A percentile compares a stretch with the other conserved stretches of the same genome.
Conservation (phyloP, 1,140 invertebrate species). For the Procambarus virginalis region DNA sequence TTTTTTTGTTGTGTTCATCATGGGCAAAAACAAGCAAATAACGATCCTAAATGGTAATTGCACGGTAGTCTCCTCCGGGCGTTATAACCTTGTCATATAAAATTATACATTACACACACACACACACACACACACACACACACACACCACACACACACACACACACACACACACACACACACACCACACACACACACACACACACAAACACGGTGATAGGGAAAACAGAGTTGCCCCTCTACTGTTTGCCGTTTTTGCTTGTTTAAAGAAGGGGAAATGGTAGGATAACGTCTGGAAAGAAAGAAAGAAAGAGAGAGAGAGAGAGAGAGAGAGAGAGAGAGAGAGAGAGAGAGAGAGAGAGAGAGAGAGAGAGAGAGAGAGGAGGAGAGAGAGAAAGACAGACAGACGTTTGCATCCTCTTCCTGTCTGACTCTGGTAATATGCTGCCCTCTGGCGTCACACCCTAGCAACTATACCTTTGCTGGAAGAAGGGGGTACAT, state of each 20-base stretch:
- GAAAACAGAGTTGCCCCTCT: neutral
- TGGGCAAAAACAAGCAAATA: neutral
- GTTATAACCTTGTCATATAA: neutral
- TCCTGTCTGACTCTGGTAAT: too few species aligned
- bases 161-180: neutral
- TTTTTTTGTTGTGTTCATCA: neutral
- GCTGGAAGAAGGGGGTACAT: too few species aligned
- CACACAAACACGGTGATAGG: neutral
- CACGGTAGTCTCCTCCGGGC: neutral
- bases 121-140: neutral
- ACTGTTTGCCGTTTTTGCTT: neutral
- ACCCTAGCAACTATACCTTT: too few species aligned
- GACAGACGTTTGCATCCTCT: too few species aligned
- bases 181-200: too few species aligned
- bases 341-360: neutral
- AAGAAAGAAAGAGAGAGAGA: neutral
- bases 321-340: neutral
- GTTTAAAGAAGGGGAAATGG: neutral
- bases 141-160: neutral
- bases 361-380: neutral
- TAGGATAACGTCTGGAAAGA: neutral
- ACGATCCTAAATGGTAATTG: neutral
- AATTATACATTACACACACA: constrained; percentile 4
- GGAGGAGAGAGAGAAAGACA: neutral
- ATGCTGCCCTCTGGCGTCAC: too few species aligned